phyloP scores from a whole-genome alignment of 2,797 vertebrate species.

The Delichon dasypus region DNA sequence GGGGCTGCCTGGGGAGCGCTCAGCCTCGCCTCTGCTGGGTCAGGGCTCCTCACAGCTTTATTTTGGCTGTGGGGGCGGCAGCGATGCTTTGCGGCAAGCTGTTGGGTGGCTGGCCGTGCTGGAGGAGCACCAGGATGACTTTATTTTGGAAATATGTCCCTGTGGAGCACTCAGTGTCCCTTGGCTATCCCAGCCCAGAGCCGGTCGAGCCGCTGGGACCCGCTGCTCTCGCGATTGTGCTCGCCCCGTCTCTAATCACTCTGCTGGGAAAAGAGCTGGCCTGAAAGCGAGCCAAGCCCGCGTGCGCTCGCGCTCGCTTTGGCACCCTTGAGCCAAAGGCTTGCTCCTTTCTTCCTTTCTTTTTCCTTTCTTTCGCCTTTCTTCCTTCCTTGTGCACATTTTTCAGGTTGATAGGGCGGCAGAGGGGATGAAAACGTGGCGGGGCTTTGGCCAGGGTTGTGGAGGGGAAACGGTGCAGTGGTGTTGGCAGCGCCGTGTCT shows the following conservation, averaged over 20 bases:
- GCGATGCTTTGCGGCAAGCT: conserved; percentile 2
- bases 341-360: neutral
- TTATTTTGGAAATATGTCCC: conserved; percentile 73
- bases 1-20: neutral
- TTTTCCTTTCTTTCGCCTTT: neutral
- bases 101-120: conserved; percentile 14
- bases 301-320: neutral
- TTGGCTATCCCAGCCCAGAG: neutral
- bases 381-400: neutral
- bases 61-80: neutral
- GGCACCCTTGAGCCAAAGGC: neutral
- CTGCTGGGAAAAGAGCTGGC: conserved; percentile 33
- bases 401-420: accelerated
- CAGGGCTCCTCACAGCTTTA: conserved; percentile 41
- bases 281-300: neutral
- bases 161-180: neutral
- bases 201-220: neutral
- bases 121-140: conserved; percentile 66
- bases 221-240: neutral
- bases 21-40: neutral
- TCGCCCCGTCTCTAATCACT: neutral
- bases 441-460: neutral
- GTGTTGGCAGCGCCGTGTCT: neutral
- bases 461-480: accelerated
- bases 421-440: accelerated